A percentile compares a stretch with the other conserved stretches of the same genome.
Evolutionary conservation across 2,797 vertebrate species (phyloP).

Genomic region (Heliangelus exortis): DNA sequence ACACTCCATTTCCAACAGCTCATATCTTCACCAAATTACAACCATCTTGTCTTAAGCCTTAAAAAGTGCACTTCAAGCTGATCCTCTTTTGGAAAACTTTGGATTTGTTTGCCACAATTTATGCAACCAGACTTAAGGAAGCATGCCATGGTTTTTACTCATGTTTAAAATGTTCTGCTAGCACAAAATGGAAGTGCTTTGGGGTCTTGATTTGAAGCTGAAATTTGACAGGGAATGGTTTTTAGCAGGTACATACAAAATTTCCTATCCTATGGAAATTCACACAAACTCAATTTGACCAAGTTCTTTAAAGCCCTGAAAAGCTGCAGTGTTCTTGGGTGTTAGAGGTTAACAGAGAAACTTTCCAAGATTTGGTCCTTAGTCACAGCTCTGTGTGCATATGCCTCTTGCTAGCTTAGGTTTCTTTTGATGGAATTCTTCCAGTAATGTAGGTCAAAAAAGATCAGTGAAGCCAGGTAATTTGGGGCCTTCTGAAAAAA

Average conservation of each 20-base stretch:
- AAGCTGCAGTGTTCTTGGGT: not conserved
- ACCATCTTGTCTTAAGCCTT: not conserved
- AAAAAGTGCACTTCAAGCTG: not conserved
- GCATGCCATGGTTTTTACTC: accelerated
- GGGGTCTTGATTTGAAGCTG: not conserved
- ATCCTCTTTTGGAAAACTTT: not conserved
- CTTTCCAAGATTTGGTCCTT: not conserved
- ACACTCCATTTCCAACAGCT: not conserved
- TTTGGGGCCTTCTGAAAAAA: not conserved
- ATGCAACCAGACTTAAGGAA: not conserved
- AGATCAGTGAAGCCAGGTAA: not conserved
- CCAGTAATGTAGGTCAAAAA: not conserved
- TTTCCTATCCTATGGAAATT: not conserved
- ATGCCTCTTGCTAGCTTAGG: not conserved
- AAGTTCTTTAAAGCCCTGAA: not conserved
- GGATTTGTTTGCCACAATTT: not conserved
- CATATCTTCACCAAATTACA: not conserved
- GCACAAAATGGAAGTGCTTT: not conserved
- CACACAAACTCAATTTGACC: not conserved
- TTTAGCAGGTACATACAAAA: not conserved
- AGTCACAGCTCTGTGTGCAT: not conserved
- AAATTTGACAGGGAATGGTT: not conserved
- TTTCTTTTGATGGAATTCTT: not conserved
- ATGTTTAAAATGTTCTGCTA: not conserved
- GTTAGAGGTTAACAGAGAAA: not conserved